Evolutionary conservation across 2,113 vertebrate genomes (phyloP), one percentile per base, ranked within the genome.

Genomic region (Cygnus buccinator): DNA sequence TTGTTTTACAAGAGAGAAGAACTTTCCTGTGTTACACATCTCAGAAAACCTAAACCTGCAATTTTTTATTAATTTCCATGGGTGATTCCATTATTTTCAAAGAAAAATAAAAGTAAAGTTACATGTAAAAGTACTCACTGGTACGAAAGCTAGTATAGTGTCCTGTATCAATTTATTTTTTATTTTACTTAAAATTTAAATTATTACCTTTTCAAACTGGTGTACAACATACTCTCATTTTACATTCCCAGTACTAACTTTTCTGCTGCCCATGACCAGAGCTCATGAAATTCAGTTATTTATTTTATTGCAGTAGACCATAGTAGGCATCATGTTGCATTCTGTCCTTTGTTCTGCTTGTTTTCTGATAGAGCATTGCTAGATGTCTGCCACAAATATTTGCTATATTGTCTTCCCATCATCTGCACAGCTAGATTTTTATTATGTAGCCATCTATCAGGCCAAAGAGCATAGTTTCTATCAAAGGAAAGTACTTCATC

Each of bases 161-260:
- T 10, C 50, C 14, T 5, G 0, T 20, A 11, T 26, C 0, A 31
- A 17, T 55, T 87, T 39, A 0, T 37, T 75, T 50, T 72, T 48
- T 72, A 7, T 39, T 71, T 58, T 20, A 52, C 9, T 29, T 48
- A 84, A 46, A 57, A 55, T 44, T 31, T 10, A 43, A 55, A 41
- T n/a, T 15, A 43, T 61, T 92, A 19, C 1, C 3, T 65, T 73
- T 90, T n/a, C 3, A 87, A 59, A 77, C 4, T 82, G 8, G 3
- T 41, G 9, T 44, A 22, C 23, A 84, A 28, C 1, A 18, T 9
- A 14, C 2, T 43, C 0, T 14, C 26, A 57, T 68, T 59, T 16
- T 7, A 44, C 1, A 1, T 70, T 44, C 5, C 25, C 3, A 58
- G 9, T 14, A 3, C 17, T 10, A 72, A 2, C 6, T 37, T 75